These are phyloP conservation scores for Polyergus mexicanus DNA, from an alignment of 1,140 invertebrate species.

Conservation along the genomic window DNA sequence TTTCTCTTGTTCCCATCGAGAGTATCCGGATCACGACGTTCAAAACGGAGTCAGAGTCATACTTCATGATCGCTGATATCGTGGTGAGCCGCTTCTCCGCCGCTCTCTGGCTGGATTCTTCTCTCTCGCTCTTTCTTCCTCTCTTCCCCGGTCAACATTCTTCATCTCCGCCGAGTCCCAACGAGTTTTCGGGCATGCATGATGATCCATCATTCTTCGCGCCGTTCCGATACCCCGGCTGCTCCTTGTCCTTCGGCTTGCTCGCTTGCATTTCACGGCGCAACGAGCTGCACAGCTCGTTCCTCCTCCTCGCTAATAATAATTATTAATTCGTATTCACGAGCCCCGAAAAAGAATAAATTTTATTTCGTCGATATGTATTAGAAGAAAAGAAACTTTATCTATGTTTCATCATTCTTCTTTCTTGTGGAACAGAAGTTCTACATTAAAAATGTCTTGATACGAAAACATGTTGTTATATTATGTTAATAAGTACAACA, in stretches of 20 bases:
- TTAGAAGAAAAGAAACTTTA: not conserved
- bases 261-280: constrained; percentile 62
- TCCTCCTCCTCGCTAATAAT: not conserved
- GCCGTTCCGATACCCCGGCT: constrained; percentile 66
- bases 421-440: too few species aligned
- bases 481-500: not conserved
- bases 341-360: not conserved
- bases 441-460: too few species aligned
- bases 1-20: constrained; percentile 63
- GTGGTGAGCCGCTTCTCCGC: constrained; percentile 35
- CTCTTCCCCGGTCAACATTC: constrained; percentile 72
- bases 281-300: not conserved
- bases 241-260: constrained; percentile 59
- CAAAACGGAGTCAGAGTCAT: constrained; percentile 18
- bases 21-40: constrained; percentile 4
- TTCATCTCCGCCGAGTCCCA: constrained; percentile 72
- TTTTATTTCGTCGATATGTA: not conserved
- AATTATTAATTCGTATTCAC: constrained; percentile 18
- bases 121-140: constrained; percentile 33
- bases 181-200: constrained; percentile 75
- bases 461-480: too few species aligned
- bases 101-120: constrained; percentile 58
- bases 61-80: constrained; percentile 68
- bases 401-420: not conserved
- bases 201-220: constrained; percentile 79